A percentile compares a stretch with the other conserved stretches of the same genome.
Evolutionary conservation across 2,888 invertebrate genomes (phyloP).

Genomic region (Magallana nippona): DNA sequence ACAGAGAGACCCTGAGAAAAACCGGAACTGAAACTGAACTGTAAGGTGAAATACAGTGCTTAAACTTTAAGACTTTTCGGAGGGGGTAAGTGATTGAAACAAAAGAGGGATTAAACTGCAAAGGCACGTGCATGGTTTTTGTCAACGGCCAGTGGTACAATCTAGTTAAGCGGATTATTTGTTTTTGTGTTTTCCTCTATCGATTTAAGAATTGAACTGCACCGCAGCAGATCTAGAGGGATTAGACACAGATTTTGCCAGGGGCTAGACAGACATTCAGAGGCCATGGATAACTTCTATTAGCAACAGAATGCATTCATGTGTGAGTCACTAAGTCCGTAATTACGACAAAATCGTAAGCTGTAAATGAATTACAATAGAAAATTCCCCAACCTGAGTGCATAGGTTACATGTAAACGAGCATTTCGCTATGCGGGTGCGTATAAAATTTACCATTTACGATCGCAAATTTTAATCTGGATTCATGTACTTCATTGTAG

Average conservation of each 20-base stretch:
- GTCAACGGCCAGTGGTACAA: not conserved
- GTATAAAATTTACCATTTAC: too few relatives aligned
- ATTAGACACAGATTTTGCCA: not conserved
- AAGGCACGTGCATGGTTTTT: not conserved
- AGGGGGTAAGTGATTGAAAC: not conserved
- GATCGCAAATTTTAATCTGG: too few relatives aligned
- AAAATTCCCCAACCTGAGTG: too few relatives aligned
- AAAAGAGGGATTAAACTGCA: slow-evolving; percentile 1
- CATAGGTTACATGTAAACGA: too few relatives aligned
- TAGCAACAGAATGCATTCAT: not conserved
- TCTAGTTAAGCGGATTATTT: not conserved
- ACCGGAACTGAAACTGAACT: too few relatives aligned
- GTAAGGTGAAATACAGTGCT: too few relatives aligned
- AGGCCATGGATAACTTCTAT: not conserved
- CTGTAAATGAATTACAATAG: too few relatives aligned
- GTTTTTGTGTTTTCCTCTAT: not conserved
- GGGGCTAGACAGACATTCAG: not conserved
- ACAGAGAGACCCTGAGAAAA: too few relatives aligned
- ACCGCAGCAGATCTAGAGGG: not conserved
- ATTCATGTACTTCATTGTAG: too few relatives aligned
- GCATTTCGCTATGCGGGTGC: too few relatives aligned
- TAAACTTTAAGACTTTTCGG: not conserved
- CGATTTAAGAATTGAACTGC: not conserved
- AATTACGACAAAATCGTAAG: not conserved
- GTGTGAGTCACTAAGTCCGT: not conserved